Conservation (phyloP, 2,113 vertebrate species). For the Dipodomys stephensi region DNA sequence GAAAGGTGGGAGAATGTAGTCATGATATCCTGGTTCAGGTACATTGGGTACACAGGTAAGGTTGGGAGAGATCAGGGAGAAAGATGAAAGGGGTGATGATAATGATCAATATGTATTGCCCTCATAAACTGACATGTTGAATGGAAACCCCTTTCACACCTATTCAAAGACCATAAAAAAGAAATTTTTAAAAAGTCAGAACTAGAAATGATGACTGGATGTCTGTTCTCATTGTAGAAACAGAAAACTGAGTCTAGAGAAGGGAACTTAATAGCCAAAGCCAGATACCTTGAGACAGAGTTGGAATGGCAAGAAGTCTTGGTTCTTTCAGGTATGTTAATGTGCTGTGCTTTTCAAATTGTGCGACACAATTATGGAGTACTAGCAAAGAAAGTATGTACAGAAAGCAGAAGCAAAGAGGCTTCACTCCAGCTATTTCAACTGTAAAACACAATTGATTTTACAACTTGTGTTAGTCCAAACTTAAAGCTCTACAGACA, state of each 20-base stretch:
- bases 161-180: no score
- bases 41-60: no score
- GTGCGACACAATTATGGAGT: background rate
- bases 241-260: background rate
- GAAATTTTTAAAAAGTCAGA: background rate
- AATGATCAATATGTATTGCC: no score
- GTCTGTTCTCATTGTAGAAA: constrained; percentile 7
- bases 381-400: background rate
- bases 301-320: constrained; percentile 9
- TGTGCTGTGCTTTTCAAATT: constrained; percentile 7
- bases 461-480: background rate
- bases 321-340: background rate
- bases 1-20: no score
- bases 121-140: no score
- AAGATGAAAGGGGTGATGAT: no score
- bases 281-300: background rate
- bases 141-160: no score
- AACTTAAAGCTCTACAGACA: background rate
- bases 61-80: no score
- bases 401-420: background rate
- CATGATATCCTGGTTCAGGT: no score
- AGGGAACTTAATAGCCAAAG: background rate
- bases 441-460: constrained; percentile 11
- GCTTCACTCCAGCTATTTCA: background rate
- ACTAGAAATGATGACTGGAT: background rate